Base-by-base conservation (phyloP, 1,140 invertebrate genomes). In the Onthophagus taurus region DNA sequence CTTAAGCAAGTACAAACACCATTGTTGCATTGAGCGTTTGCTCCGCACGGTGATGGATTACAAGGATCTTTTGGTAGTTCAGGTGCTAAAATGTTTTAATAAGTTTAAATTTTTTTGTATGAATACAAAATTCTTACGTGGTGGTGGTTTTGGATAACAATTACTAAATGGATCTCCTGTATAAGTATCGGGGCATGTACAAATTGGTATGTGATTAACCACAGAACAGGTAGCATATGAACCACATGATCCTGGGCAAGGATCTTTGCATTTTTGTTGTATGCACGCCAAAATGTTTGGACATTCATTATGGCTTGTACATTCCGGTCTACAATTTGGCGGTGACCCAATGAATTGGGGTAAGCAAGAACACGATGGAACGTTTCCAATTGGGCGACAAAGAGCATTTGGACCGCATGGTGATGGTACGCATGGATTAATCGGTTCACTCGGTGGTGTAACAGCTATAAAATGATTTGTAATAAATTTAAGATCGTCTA, bases 11-110 rank as follows among this genome's bases (percentile, higher is more conserved):
- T 65, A 48, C 80, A 83, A n/a, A 70, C 55, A n/a, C 76, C 71
- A 39, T 80, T 69, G 20, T 80, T 75, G 58, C 87, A 91, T 52
- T 80, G 71, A 8, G 86, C 77, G 64, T 89, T 89, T 13, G 63
- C 58, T 29, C 85, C 86, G 68, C 83, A 88, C 3, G 81, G 81
- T 8, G 81, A 82, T 6, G 83, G 83, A 64, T 79, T 73, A 52
- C 83, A 86, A 1, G 75, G 68, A 52, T 77, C 70, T 14, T 3
- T n/a, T 19, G 36, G 35, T 31, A 13, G 14, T 9, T 31, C 14
- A 2, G 23, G 31, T 5, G 23, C 44, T 45, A 33, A 16, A 44
- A 44, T 14, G 18, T 42, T 6, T 4, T 39, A 52, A 37, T 30
- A 33, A 17, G 13, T 34, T 19, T 17, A 29, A 14, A 24, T 38